Conservation (phyloP, 2,888 invertebrate genomes). For the Pollenia griseotomentosa region DNA sequence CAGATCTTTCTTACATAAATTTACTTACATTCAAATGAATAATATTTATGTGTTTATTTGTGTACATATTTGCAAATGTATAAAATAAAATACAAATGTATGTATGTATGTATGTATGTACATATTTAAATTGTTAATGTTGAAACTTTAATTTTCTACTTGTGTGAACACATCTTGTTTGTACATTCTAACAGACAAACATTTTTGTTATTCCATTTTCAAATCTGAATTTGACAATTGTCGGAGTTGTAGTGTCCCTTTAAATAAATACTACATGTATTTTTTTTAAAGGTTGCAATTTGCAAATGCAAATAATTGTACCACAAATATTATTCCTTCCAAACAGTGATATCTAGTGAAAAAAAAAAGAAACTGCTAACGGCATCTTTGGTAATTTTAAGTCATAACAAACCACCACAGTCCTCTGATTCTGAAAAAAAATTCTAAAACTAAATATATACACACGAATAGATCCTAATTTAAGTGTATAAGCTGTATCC, state of each 20-base stretch:
- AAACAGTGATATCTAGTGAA: conserved; percentile 19
- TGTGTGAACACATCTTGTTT: conserved; percentile 70
- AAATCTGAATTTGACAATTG: conserved; percentile 57
- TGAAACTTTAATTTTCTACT: conserved; percentile 74
- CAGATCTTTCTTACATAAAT: background rate
- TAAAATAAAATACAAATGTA: background rate
- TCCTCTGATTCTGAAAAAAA: background rate
- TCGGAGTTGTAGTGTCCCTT: conserved; percentile 62
- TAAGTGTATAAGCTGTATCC: conserved; percentile 50
- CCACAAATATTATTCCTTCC: conserved; percentile 13
- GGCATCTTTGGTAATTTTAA: conserved; percentile 72
- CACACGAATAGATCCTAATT: conserved; percentile 56
- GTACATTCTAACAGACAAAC: conserved; percentile 54
- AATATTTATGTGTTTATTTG: background rate
- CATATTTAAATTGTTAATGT: conserved; percentile 45
- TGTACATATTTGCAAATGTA: background rate
- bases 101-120: background rate
- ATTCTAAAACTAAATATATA: background rate
- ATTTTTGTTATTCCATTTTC: conserved; percentile 41
- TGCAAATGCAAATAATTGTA: conserved; percentile 71
- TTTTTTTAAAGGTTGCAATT: conserved; percentile 65
- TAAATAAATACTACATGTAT: background rate
- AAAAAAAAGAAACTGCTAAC: conserved; percentile 55
- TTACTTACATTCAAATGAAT: background rate
- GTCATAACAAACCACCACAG: conserved; percentile 46